phyloP scores from a whole-genome alignment of 2,888 invertebrate genomes.

The Fragum whitleyi region DNA sequence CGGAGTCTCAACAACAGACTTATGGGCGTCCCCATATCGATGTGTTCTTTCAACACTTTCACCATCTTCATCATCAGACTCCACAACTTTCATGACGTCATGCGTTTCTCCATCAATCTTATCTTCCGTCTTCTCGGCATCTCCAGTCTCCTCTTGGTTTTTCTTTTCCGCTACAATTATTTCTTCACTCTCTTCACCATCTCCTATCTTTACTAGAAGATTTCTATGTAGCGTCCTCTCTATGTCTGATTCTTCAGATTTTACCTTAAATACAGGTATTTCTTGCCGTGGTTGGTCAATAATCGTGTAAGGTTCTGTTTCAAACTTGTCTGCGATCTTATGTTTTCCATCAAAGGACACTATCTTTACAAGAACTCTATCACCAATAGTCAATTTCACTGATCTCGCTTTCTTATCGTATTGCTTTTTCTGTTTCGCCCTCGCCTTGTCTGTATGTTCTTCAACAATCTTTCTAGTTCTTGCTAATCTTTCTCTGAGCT shows the following conservation, averaged over 20 bases:
- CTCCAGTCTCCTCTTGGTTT: not conserved
- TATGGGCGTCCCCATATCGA: not conserved
- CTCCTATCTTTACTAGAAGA: not conserved
- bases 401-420: constrained; percentile 7
- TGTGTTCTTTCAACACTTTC: not conserved
- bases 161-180: not conserved
- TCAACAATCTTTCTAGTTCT: constrained; percentile 14
- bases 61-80: not conserved
- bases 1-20: not conserved
- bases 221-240: constrained; percentile 7
- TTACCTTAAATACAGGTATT: constrained; percentile 12
- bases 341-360: constrained; percentile 7
- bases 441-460: not conserved
- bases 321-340: constrained; percentile 15
- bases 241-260: not conserved
- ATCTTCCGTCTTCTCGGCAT: not conserved
- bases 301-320: not conserved
- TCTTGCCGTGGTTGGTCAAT: constrained; percentile 12
- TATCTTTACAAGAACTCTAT: constrained; percentile 4
- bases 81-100: not conserved
- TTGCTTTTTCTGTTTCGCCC: not conserved
- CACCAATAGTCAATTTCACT: not conserved
- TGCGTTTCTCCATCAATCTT: not conserved
- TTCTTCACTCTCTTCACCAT: not conserved
- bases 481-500: constrained; percentile 20